Evolutionary conservation across 2,888 invertebrate genomes (phyloP).

Genomic region (Allolobophora icterica): DNA sequence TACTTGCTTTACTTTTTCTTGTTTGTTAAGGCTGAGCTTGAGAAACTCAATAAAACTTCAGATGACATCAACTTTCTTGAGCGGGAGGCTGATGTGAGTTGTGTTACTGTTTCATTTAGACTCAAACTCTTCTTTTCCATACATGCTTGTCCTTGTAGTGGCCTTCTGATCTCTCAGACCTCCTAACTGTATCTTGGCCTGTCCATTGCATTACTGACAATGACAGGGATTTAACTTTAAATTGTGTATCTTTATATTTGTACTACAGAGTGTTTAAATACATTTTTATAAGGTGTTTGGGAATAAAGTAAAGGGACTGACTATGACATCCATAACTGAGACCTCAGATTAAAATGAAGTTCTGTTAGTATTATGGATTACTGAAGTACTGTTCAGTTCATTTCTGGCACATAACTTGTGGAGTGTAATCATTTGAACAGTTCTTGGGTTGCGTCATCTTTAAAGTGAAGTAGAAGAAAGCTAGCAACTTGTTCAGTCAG

Average conservation of each 20-base stretch:
- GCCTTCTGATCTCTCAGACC: no score
- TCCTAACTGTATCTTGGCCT: no score
- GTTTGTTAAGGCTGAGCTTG: slow-evolving; percentile 73
- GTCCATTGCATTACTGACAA: background rate
- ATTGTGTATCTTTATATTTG: background rate
- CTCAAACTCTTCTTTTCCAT: background rate
- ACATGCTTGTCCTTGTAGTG: no score
- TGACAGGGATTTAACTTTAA: background rate
- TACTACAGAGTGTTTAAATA: background rate
- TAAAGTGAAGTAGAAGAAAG: background rate
- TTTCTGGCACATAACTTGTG: background rate
- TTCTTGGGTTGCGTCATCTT: background rate
- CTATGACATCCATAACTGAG: no score
- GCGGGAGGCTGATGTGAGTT: slow-evolving; percentile 88
- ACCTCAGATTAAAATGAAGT: no score
- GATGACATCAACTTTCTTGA: slow-evolving; percentile 94
- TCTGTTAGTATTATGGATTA: no score
- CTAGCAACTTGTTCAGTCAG: background rate
- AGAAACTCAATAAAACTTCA: slow-evolving; percentile 89
- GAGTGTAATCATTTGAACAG: background rate
- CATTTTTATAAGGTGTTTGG: background rate
- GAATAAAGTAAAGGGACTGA: background rate
- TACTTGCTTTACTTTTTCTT: background rate
- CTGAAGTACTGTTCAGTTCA: background rate
- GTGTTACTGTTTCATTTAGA: slow-evolving; percentile 24